Conservation (phyloP, 2,888 invertebrate species). For the Leptothorax acervorum region DNA sequence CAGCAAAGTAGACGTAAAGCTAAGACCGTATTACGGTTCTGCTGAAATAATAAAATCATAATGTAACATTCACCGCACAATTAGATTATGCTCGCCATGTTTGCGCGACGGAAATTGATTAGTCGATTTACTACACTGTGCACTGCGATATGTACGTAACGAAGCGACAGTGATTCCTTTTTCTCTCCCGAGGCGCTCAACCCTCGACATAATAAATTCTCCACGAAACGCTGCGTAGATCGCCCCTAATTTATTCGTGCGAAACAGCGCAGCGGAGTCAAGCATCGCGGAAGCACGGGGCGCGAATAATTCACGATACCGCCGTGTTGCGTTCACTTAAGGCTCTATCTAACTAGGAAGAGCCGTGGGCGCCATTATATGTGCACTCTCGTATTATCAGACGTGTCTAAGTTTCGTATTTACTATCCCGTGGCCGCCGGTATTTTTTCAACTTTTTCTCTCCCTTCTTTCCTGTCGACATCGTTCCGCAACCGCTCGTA, state of each 20-base stretch:
- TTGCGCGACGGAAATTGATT: slow-evolving; percentile 9
- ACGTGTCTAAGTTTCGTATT: slow-evolving; percentile 58
- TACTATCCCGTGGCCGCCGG: slow-evolving; percentile 30
- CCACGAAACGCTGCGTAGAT: slow-evolving; percentile 27
- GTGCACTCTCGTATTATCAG: slow-evolving; percentile 54
- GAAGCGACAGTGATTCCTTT: slow-evolving; percentile 14
- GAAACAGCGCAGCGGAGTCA: slow-evolving; percentile 15
- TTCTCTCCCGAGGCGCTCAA: background rate
- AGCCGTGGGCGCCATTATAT: slow-evolving; percentile 57
- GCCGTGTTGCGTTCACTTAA: slow-evolving; percentile 52
- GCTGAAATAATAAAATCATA: background rate
- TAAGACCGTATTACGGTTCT: background rate
- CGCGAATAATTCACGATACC: slow-evolving; percentile 44
- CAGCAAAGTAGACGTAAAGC: background rate
- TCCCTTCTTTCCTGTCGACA: background rate
- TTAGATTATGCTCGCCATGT: background rate
- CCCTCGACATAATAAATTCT: slow-evolving; percentile 8
- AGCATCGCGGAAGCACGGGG: slow-evolving; percentile 19
- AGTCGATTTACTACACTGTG: background rate
- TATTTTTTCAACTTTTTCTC: slow-evolving; percentile 5
- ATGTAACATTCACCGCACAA: background rate
- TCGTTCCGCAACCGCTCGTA: background rate
- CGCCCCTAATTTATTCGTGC: slow-evolving; percentile 27
- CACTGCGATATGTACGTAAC: slow-evolving; percentile 12
- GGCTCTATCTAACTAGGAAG: slow-evolving; percentile 62